Evolutionary conservation across 37 sponge, comb jelly and placozoan species (phyloP), one percentile per base, ranked within the genome.

Genomic region (Mnemiopsis leidyi): DNA sequence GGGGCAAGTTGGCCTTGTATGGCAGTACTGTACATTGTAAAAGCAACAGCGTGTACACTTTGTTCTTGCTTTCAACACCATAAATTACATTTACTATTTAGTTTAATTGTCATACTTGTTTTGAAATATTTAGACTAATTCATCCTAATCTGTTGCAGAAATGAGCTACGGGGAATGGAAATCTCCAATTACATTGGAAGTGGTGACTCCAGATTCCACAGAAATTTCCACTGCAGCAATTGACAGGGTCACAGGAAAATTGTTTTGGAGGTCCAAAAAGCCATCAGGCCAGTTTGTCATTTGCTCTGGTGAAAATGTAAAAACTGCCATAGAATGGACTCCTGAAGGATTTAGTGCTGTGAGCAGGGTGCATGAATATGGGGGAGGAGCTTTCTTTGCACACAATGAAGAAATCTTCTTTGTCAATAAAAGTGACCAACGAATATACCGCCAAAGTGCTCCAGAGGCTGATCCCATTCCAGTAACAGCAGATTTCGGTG

Each of bases 171-270:
- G 90, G 13, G 90, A 85, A 37, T 85, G 90, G 90, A 85, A 85
- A 85, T 85, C 90, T 39, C 90, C 90, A 40, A 85, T 85, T 40
- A 32, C 90, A 85, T 26, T 85, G 16, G 90, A 85, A 39, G 36
- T 85, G 38, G 90, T 85, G 0, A 85, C 90, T 39, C 23, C 32
- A 9, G 61, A 38, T 21, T 13, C 32, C 1, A 37, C 33, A 23
- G 90, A 85, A 25, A 33, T 85, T 23, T 32, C 36, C 24, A 40
- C 32, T 40, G 61, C 90, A 29, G 90, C 36, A 20, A 23, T 85
- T 9, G 90, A 85, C 36, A 23, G 38, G 7, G 90, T 85, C 2
- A 40, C 61, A 85, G 90, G 90, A 20, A 40, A 85, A 24, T 37
- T 85, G 0, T 85, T 85, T 85, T 85, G 90, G 90, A 38, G 90